Percentiles rank a stretch among this genome's conserved stretches.
phyloP scores from a whole-genome alignment of 2,113 vertebrate species.

The Oncorhynchus nerka region DNA sequence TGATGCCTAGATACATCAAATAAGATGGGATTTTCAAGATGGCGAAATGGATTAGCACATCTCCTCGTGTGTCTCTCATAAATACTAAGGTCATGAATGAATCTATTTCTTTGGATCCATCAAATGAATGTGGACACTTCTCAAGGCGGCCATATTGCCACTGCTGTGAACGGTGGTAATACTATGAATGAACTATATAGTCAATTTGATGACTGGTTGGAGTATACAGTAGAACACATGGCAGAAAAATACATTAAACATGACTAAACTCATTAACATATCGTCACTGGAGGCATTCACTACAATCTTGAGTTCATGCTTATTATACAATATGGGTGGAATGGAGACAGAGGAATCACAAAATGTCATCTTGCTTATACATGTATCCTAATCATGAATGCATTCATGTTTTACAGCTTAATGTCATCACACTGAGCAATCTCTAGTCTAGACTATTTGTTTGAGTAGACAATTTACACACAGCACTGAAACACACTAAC shows the following conservation, averaged over 20 bases:
- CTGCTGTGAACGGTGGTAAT: neutral
- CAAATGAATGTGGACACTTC: too few relatives aligned
- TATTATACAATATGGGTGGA: neutral
- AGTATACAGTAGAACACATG: neutral
- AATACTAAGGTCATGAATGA: too few relatives aligned
- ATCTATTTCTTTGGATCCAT: too few relatives aligned
- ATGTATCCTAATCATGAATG: neutral
- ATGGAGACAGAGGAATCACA: neutral
- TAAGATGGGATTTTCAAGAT: too few relatives aligned
- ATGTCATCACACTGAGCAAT: neutral
- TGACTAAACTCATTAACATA: neutral
- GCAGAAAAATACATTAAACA: constrained; percentile 1
- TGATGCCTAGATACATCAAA: too few relatives aligned
- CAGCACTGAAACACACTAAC: too few relatives aligned
- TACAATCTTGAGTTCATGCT: neutral
- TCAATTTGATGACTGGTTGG: neutral
- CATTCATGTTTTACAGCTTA: neutral
- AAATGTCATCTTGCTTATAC: neutral
- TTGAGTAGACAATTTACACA: too few relatives aligned
- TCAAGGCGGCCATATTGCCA: neutral
- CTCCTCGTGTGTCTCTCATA: too few relatives aligned
- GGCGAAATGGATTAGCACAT: too few relatives aligned
- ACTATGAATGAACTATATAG: constrained; percentile 15
- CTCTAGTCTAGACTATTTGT: neutral
- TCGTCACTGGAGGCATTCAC: neutral